Conservation (phyloP, 2,888 invertebrate genomes). For the Acronicta psi region DNA sequence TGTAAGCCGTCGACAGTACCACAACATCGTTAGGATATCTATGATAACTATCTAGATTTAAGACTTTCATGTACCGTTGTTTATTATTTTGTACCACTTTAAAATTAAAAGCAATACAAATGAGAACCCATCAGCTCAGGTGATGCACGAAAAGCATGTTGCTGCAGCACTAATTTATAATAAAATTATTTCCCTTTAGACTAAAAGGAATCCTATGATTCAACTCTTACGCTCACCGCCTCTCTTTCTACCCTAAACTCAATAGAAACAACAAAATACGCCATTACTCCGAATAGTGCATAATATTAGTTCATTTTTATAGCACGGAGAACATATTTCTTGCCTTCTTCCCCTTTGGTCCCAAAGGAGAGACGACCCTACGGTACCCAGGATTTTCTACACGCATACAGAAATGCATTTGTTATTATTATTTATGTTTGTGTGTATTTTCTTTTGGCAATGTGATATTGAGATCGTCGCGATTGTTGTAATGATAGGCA, state of each 20-base stretch:
- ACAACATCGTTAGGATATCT: too few relatives aligned
- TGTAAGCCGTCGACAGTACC: too few relatives aligned
- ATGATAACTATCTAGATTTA: too few relatives aligned
- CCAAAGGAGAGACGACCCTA: slow-evolving; percentile 71
- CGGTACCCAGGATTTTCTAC: slow-evolving; percentile 57
- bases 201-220: too few relatives aligned
- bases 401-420: slow-evolving; percentile 76
- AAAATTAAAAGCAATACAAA: too few relatives aligned
- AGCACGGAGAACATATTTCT: slow-evolving; percentile 75
- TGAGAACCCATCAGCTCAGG: too few relatives aligned
- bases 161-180: too few relatives aligned
- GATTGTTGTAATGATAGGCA: background rate
- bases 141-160: too few relatives aligned
- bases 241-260: slow-evolving; percentile 9
- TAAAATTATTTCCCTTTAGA: too few relatives aligned
- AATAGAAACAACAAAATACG: slow-evolving; percentile 39
- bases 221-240: background rate
- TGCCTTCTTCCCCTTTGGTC: slow-evolving; percentile 65
- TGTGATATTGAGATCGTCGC: background rate
- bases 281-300: slow-evolving; percentile 78
- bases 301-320: slow-evolving; percentile 85
- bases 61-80: too few relatives aligned
- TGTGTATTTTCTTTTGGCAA: slow-evolving; percentile 8
- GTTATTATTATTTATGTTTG: slow-evolving; percentile 73
- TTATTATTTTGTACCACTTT: too few relatives aligned